Evolutionary conservation across 2,888 invertebrate species (phyloP), one percentile per base, ranked within the genome.

Genomic region (Zelleria hepariella): DNA sequence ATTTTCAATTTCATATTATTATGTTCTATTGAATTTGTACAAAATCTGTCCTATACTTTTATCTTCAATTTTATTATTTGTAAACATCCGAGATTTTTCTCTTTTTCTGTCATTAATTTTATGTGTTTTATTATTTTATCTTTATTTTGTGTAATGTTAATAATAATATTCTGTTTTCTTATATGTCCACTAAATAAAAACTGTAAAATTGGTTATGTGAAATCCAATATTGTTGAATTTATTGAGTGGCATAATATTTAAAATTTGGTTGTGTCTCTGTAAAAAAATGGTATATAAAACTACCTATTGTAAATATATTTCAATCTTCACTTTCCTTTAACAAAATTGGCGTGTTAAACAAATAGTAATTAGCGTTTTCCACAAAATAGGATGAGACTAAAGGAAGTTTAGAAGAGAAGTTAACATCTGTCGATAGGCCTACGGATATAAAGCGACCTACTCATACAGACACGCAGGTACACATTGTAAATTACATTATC

Each of bases 401-500:
- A 70, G 71, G 72, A 63, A 73, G 64, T 59, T 71, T 75, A 71
- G 80, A 80, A 74, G 82, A 80, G 68, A 67, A 66, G 63, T 65
- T 69, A 65, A 75, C 70, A 65, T 63, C 72, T 67, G 68, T 75
- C 69, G 76, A 85, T 78, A 83, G 78, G 73, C 74, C 77, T 72
- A 73, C 83, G 72, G 84, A 84, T 72, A 79, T 81, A 70, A 75
- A 84, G 85, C 86, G 82, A 83, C 80, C 82, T 76, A 78, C 83
- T 75, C 81, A 84, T 77, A 73, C 77, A 71, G 74, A 71, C 60
- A 68, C 69, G 64, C 68, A 74, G 73, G 73, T 74, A 73, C 65
- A 71, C 65, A 62, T n/a, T n/a, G n/a, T n/a, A n/a, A n/a, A n/a
- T n/a, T n/a, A n/a, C n/a, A n/a, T n/a, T n/a, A n/a, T n/a, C n/a